These are phyloP conservation scores for Protophormia terraenovae DNA, from an alignment of 2,888 invertebrate species.

Conservation along the genomic window DNA sequence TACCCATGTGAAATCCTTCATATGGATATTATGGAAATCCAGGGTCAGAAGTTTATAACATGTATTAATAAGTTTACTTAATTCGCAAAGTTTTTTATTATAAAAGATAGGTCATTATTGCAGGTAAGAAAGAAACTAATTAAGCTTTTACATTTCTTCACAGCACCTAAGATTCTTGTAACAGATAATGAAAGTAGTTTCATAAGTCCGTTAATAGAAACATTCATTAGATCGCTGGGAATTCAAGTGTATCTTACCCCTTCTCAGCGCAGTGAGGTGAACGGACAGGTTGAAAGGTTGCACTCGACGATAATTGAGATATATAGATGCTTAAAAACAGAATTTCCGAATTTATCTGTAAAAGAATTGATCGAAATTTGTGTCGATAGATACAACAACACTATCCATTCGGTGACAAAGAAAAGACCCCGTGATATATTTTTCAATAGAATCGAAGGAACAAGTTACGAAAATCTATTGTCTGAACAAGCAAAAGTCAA, in stretches of 20 bases:
- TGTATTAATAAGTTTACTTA: background rate
- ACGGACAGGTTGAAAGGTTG: background rate
- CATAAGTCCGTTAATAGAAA: background rate
- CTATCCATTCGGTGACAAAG: background rate
- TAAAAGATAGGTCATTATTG: background rate
- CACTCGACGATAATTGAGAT: background rate
- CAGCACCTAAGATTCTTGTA: background rate
- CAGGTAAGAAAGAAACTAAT: background rate
- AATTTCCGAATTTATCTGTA: background rate
- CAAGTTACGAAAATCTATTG: background rate
- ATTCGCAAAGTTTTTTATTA: background rate
- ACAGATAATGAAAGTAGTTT: background rate
- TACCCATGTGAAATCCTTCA: background rate
- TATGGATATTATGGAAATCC: background rate
- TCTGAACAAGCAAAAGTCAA: background rate
- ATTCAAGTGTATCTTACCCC: background rate
- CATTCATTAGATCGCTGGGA: background rate
- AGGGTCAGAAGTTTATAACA: background rate
- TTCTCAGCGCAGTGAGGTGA: background rate
- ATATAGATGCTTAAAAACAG: background rate
- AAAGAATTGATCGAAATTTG: background rate
- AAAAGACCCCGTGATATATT: background rate
- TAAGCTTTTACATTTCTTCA: background rate
- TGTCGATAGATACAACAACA: background rate
- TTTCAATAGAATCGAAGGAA: background rate